Percentiles rank a stretch among this genome's conserved stretches.
Evolutionary conservation across 2,797 vertebrate species (phyloP).

Genomic region (Pogonophryne albipinna): DNA sequence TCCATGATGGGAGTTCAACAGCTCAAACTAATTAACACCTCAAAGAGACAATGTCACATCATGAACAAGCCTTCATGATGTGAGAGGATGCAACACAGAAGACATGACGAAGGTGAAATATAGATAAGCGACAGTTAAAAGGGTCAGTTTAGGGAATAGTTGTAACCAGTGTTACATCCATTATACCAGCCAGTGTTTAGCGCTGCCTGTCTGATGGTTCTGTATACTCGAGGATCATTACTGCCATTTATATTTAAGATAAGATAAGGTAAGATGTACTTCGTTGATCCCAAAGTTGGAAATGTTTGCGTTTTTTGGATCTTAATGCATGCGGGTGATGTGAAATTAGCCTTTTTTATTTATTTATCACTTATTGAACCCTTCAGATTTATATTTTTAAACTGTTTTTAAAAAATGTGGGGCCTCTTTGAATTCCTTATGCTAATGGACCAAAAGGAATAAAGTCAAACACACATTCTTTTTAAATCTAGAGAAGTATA

Average conservation of each 20-base stretch:
- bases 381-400: not conserved
- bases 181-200: not conserved
- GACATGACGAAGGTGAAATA: not conserved
- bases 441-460: not conserved
- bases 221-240: not conserved
- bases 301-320: not conserved
- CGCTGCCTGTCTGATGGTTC: not conserved
- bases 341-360: too few relatives aligned
- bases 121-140: too few relatives aligned
- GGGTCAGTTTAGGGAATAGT: too few relatives aligned
- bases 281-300: not conserved
- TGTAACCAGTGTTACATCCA: too few relatives aligned
- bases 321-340: too few relatives aligned
- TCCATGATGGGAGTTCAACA: constrained; percentile 29
- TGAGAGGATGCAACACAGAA: not conserved
- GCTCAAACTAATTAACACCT: constrained; percentile 26
- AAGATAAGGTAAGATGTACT: too few relatives aligned
- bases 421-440: not conserved
- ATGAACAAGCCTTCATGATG: not conserved
- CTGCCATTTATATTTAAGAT: not conserved
- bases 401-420: not conserved
- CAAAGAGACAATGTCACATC: constrained; percentile 4
- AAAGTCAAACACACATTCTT: not conserved
- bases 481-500: not conserved
- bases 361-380: not conserved